phyloP scores from a whole-genome alignment of 2,797 vertebrate genomes.

The Sebastes variabilis region DNA sequence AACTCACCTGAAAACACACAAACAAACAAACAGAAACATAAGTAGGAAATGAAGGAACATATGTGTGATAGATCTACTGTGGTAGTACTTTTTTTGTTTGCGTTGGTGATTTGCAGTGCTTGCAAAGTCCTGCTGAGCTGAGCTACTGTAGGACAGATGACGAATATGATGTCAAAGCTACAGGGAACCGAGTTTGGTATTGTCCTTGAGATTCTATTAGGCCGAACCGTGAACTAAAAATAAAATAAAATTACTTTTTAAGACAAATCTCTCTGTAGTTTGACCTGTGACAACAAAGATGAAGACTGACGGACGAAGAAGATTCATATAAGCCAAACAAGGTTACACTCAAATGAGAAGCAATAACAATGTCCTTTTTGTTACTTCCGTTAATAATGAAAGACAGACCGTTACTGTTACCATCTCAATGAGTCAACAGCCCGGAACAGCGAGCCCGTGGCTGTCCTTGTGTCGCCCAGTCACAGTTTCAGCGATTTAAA shows the following conservation, averaged over 20 bases:
- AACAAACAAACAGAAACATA: not conserved
- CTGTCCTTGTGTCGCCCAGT: constrained; percentile 14
- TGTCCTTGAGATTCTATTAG: not conserved
- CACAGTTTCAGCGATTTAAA: constrained; percentile 42
- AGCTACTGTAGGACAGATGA: not conserved
- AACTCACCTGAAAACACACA: constrained; percentile 88
- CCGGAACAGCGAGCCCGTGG: constrained; percentile 4
- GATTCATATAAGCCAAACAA: not conserved
- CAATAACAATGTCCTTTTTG: not conserved
- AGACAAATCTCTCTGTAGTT: not conserved
- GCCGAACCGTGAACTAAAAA: not conserved
- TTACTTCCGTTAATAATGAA: not conserved
- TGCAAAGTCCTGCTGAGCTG: not conserved
- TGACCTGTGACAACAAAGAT: not conserved
- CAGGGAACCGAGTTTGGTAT: not conserved
- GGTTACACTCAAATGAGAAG: not conserved
- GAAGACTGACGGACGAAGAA: not conserved
- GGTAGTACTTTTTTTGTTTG: not conserved
- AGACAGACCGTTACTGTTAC: not conserved
- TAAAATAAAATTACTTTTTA: not conserved
- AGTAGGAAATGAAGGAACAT: not conserved
- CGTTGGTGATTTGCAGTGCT: not conserved
- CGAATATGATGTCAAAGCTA: not conserved
- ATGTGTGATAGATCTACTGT: not conserved
- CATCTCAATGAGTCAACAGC: constrained; percentile 1